Evolutionary conservation across 2,113 vertebrate genomes (phyloP).

Genomic region (Paramormyrops kingsleyae): DNA sequence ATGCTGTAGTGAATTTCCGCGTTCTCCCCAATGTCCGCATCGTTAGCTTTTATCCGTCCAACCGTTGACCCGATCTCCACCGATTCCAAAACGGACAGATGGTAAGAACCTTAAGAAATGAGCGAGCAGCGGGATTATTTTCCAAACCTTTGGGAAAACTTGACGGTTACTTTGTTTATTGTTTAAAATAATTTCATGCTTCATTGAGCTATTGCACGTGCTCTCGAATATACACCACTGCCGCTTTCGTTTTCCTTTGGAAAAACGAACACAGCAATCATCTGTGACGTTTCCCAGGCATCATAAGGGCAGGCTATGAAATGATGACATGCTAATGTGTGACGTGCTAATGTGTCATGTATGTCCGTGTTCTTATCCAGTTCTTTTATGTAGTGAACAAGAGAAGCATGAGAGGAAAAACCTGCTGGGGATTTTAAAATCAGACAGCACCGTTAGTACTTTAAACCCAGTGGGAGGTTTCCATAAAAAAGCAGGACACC

Average conservation of each 20-base stretch:
- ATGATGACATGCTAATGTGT: not conserved
- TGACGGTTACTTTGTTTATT: constrained; percentile 19
- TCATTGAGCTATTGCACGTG: constrained; percentile 28
- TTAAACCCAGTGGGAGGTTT: not conserved
- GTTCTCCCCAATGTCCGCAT: constrained; percentile 81
- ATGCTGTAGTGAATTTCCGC: constrained; percentile 84
- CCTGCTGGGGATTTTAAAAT: not conserved
- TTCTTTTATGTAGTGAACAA: not conserved
- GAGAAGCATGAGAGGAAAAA: not conserved
- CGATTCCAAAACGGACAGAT: constrained; percentile 77
- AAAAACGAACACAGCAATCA: not conserved
- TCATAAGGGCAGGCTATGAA: not conserved
- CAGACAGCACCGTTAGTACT: not conserved
- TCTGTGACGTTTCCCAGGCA: not conserved
- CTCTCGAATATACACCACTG: not conserved
- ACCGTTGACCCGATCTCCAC: constrained; percentile 72
- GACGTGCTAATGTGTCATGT: not conserved
- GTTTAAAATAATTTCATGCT: constrained; percentile 36
- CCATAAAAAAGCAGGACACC: not conserved
- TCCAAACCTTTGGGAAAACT: constrained; percentile 18
- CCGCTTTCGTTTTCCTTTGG: not conserved
- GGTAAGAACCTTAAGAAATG: constrained; percentile 72
- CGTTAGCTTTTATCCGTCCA: constrained; percentile 86
- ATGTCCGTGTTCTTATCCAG: not conserved
- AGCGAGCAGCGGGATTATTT: constrained; percentile 16